phyloP scores from a whole-genome alignment of 2,113 vertebrate species.

The Amblyopsis rosae region DNA sequence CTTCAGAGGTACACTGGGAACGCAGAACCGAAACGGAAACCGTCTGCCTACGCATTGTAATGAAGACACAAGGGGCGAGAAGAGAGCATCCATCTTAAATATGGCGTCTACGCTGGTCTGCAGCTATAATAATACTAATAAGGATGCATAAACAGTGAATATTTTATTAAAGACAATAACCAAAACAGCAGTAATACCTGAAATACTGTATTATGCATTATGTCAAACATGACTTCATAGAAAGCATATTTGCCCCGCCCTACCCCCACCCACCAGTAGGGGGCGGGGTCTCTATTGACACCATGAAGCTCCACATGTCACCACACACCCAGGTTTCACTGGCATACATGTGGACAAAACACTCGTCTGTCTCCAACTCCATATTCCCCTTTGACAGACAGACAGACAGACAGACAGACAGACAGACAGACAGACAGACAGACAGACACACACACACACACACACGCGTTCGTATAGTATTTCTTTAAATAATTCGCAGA shows the following conservation, averaged over 20 bases:
- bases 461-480: background rate
- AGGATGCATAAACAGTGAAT: too few relatives aligned
- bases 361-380: background rate
- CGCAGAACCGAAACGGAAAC: background rate
- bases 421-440: too few relatives aligned
- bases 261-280: too few relatives aligned
- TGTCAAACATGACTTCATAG: too few relatives aligned
- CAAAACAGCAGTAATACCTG: too few relatives aligned
- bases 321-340: conserved; percentile 26
- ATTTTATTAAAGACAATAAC: too few relatives aligned
- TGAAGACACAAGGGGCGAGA: background rate
- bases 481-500: conserved; percentile 7
- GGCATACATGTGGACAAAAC: background rate
- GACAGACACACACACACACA: background rate
- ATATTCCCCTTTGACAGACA: too few relatives aligned
- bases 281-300: conserved; percentile 7
- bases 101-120: too few relatives aligned
- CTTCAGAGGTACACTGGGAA: background rate
- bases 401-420: too few relatives aligned
- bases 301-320: conserved; percentile 5
- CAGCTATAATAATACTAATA: too few relatives aligned
- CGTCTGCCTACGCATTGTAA: conserved; percentile 2
- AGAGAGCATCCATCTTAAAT: background rate
- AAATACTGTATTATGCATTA: too few relatives aligned
- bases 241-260: too few relatives aligned